Base-by-base conservation (phyloP, 2,797 vertebrate genomes). In the Coccyzus lansbergi region DNA sequence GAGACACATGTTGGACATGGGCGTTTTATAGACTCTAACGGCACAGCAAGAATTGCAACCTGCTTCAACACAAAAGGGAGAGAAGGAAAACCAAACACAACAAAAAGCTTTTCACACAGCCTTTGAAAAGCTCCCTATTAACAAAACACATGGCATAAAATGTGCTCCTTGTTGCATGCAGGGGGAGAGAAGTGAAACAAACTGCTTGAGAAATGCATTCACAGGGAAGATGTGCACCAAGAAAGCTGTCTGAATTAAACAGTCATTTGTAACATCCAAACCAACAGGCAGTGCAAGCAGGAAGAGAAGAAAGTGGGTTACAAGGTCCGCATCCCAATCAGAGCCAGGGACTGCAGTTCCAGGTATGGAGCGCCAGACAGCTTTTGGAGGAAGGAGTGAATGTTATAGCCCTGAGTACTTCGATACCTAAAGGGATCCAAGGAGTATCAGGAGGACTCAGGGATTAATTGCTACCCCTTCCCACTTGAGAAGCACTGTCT, bases 91-190 rank as follows among this genome's bases (percentile, higher is more conserved):
- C 63, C 83, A 94, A 92, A 81, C 75, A 71, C 65, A 96, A 97
- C 97, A 97, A 97, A 97, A 96, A 95, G 96, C 96, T 96, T 98
- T 97, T 97, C 97, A 97, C 87, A 52, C 58, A 4, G 80, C 89
- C 80, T 90, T 96, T 97, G 96, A 96, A 97, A 97, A 96, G 95
- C 98, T 74, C 74, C 78, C 93, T 97, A 95, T 97, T 97, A 97
- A 86, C 88, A 75, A 90, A 95, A 72, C 95, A 87, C 87, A 64
- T 92, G 94, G 89, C 94, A 60, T 86, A 88, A 80, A 92, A 94
- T 79, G 91, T 92, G 93, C 89, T 93, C 38, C 68, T 79, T 80
- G 28, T 86, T 88, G 82, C 76, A 17, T 84, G 86, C 5, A 8
- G 78, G 56, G 69, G 69, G 83, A n/a, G 34, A 77, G 79, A 87